Base-by-base conservation (phyloP, 2,797 vertebrate genomes). In the Phoeniculus purpureus region DNA sequence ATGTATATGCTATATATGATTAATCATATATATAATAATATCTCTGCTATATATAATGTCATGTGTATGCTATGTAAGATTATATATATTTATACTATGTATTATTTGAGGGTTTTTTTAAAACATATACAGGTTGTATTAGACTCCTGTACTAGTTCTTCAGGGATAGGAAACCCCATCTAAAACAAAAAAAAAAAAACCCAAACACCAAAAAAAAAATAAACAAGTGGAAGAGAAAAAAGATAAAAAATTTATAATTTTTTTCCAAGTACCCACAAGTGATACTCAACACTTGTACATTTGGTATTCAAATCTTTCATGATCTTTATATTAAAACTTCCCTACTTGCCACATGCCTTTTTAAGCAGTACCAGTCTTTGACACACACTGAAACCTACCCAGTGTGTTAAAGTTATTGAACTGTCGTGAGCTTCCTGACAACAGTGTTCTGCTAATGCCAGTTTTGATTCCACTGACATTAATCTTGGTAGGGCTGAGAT, bases 401-500 rank as follows among this genome's bases (percentile, higher is more conserved):
- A 86, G 76, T 76, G 70, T 61, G 54, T 84, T 89, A 75, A 92
- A 95, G 87, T 85, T 95, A 90, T 76, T 91, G 95, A 95, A 94
- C 90, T 91, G 83, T 87, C 48, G 68, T 0, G 61, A 68, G 66
- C 87, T 93, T 92, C 87, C 91, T 87, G 80, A 95, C 75, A 74
- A 80, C 88, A 95, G 76, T 66, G 43, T 65, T 93, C 59, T 67
- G 90, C 56, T 91, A 95, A 92, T 93, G 72, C 92, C 80, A 58
- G 62, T 83, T 76, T 92, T 89, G 92, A 96, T 94, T 84, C 86
- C 81, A 54, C 67, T 95, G 96, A 92, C 55, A 95, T 95, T 94
- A 95, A 95, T 95, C 85, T 94, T 91, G 45, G 94, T 59, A 94
- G 87, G 93, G 86, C 88, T 91, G 88, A 93, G 90, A 91, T 96